Evolutionary conservation across 2,888 invertebrate species (phyloP).

Genomic region (Hypercompe scribonia): DNA sequence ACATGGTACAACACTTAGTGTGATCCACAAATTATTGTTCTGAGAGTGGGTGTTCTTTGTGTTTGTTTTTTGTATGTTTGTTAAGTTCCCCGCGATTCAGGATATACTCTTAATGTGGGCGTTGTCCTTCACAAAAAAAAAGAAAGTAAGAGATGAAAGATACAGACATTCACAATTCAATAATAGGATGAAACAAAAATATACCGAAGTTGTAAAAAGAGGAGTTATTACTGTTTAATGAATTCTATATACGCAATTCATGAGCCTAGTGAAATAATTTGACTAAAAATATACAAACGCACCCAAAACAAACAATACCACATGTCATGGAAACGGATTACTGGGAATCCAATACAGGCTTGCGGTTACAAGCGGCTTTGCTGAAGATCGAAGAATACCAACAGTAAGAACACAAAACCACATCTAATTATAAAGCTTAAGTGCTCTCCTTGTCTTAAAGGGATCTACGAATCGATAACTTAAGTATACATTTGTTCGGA

Average conservation of each 20-base stretch:
- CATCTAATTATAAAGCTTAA: slow-evolving; percentile 1
- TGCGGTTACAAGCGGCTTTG: slow-evolving; percentile 8
- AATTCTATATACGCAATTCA: not conserved
- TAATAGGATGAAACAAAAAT: too few species aligned
- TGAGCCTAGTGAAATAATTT: not conserved
- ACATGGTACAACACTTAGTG: too few species aligned
- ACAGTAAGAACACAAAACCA: slow-evolving; percentile 12
- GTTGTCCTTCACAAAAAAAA: too few species aligned
- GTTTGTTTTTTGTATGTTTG: too few species aligned
- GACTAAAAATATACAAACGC: not conserved
- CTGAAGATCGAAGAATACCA: slow-evolving; percentile 9
- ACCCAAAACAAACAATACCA: slow-evolving; percentile 12
- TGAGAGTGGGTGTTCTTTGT: too few species aligned
- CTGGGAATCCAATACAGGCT: slow-evolving; percentile 9
- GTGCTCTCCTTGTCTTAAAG: not conserved
- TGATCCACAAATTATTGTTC: too few species aligned
- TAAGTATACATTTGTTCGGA: not conserved
- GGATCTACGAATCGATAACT: not conserved
- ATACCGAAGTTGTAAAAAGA: not conserved
- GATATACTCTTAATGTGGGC: too few species aligned
- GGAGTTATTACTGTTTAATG: not conserved
- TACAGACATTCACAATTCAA: too few species aligned
- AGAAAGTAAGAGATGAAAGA: too few species aligned
- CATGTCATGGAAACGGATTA: slow-evolving; percentile 3
- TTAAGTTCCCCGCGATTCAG: too few species aligned